A percentile compares a stretch with the other conserved stretches of the same genome.
These are phyloP conservation scores for Dascillus cervinus DNA, from an alignment of 2,888 invertebrate genomes.

Conservation along the genomic window DNA sequence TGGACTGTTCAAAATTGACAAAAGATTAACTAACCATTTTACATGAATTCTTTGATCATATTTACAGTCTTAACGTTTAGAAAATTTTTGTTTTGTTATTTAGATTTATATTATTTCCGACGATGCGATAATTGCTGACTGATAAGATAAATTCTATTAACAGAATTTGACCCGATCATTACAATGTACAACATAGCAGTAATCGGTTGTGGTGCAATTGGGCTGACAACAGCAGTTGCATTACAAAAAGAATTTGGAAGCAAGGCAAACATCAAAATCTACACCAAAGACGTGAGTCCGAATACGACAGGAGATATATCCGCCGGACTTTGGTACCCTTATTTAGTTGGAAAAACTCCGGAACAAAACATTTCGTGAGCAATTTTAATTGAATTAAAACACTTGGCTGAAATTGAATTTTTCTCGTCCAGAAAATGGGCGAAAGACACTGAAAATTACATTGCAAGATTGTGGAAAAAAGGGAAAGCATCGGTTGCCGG, in stretches of 20 bases:
- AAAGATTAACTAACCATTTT: too few species aligned
- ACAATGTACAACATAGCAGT: constrained; percentile 44
- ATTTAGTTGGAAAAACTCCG: constrained; percentile 51
- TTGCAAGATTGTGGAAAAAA: constrained; percentile 53
- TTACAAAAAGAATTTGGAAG: constrained; percentile 52
- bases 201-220: constrained; percentile 71
- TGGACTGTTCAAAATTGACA: too few species aligned
- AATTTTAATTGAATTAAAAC: constrained; percentile 1
- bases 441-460: constrained; percentile 50
- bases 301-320: constrained; percentile 70
- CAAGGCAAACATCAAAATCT: constrained; percentile 49
- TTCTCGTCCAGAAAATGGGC: constrained; percentile 55
- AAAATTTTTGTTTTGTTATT: too few species aligned
- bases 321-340: constrained; percentile 70
- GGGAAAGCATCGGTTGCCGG: constrained; percentile 46
- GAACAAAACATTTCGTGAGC: constrained; percentile 49
- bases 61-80: too few species aligned
- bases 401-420: background rate
- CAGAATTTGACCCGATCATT: too few species aligned
- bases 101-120: too few species aligned
- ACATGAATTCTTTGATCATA: too few species aligned
- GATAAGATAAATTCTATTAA: too few species aligned
- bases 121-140: too few species aligned
- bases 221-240: constrained; percentile 60
- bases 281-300: constrained; percentile 58